phyloP scores from a whole-genome alignment of 2,888 invertebrate species.

The Ypsolopha scabrella region DNA sequence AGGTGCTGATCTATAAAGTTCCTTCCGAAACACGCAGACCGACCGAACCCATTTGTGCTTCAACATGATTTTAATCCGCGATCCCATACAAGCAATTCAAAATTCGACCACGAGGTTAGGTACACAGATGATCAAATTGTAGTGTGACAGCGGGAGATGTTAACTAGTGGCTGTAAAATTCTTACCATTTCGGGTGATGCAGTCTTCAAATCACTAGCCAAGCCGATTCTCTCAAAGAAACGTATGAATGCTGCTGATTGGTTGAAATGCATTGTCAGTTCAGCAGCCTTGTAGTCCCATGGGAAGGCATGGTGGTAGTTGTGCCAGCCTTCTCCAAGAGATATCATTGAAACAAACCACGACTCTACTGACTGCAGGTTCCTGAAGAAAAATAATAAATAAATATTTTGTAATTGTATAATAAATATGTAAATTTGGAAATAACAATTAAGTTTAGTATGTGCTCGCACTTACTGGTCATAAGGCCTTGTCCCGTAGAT shows the following conservation, averaged over 20 bases:
- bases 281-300: slow-evolving; percentile 94
- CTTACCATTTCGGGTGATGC: slow-evolving; percentile 47
- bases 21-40: too few relatives aligned
- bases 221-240: slow-evolving; percentile 68
- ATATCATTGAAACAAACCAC: slow-evolving; percentile 75
- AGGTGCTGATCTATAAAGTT: too few relatives aligned
- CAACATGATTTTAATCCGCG: too few relatives aligned
- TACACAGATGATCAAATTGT: too few relatives aligned
- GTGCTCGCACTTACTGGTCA: slow-evolving; percentile 68
- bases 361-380: slow-evolving; percentile 85
- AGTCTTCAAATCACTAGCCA: slow-evolving; percentile 73
- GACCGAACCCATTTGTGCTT: too few relatives aligned
- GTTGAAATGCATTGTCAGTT: slow-evolving; percentile 75
- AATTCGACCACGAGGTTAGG: too few relatives aligned
- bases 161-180: background rate
- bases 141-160: too few relatives aligned
- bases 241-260: slow-evolving; percentile 74
- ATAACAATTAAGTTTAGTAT: too few relatives aligned
- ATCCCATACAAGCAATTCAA: too few relatives aligned
- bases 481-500: slow-evolving; percentile 83
- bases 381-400: slow-evolving; percentile 42
- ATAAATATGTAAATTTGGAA: too few relatives aligned
- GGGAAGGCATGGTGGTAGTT: slow-evolving; percentile 95
- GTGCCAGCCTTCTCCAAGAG: slow-evolving; percentile 90
- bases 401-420: too few relatives aligned